Conservation (phyloP, 2,888 invertebrate species). For the Heliconius ethilla region DNA sequence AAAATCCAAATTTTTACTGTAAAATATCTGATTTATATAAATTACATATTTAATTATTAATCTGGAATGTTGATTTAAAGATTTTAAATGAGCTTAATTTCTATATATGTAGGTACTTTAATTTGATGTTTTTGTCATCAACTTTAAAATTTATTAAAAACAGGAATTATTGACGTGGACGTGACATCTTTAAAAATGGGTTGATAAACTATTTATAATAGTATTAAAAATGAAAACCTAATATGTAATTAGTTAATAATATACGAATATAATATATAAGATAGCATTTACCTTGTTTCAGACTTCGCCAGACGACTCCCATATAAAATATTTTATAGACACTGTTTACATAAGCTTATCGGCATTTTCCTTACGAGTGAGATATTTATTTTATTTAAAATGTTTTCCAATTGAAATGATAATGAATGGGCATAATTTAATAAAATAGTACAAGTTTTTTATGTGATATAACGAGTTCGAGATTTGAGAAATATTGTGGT, state of each 20-base stretch:
- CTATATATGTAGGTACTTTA: not conserved
- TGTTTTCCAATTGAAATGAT: conserved; percentile 49
- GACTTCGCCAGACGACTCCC: conserved; percentile 43
- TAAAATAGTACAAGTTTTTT: conserved; percentile 63
- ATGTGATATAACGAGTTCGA: conserved; percentile 42
- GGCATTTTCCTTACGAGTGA: conserved; percentile 63
- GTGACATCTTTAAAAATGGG: not conserved
- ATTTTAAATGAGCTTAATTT: not conserved
- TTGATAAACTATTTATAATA: conserved; percentile 11
- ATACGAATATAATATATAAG: conserved; percentile 15
- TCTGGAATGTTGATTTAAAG: not conserved
- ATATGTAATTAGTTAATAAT: conserved; percentile 2
- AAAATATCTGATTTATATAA: not conserved
- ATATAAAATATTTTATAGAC: conserved; percentile 50
- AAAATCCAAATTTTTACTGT: not conserved
- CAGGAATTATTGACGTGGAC: not conserved
- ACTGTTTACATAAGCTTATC: conserved; percentile 42
- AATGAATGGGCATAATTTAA: conserved; percentile 56
- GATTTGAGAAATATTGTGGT: conserved; percentile 46
- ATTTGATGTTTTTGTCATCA: not conserved
- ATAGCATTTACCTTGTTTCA: conserved; percentile 25
- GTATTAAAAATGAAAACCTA: conserved; percentile 4
- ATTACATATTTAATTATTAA: not conserved
- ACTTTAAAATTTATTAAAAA: not conserved
- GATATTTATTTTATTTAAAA: conserved; percentile 64